phyloP scores from a whole-genome alignment of 2,888 invertebrate species.

The Tachina lurida region DNA sequence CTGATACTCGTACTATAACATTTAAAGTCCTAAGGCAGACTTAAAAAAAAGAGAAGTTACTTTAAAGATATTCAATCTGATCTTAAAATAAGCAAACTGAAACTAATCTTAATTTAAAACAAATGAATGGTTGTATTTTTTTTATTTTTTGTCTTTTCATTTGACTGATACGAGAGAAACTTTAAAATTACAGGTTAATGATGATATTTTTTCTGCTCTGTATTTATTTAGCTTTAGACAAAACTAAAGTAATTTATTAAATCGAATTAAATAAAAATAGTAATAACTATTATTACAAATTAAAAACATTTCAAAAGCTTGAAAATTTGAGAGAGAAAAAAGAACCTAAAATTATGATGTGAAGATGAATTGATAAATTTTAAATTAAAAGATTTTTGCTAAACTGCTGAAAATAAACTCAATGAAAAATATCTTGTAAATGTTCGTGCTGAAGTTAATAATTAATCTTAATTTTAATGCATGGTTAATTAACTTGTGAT shows the following conservation, averaged over 20 bases:
- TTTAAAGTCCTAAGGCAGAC: slow-evolving; percentile 39
- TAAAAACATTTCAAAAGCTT: slow-evolving; percentile 50
- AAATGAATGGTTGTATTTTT: slow-evolving; percentile 40
- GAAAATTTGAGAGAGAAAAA: background rate
- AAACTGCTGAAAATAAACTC: background rate
- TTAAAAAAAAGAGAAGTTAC: slow-evolving; percentile 22
- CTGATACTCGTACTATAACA: slow-evolving; percentile 65
- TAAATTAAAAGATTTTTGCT: background rate
- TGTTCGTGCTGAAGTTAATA: slow-evolving; percentile 16
- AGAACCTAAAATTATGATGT: slow-evolving; percentile 23
- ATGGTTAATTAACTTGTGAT: slow-evolving; percentile 43
- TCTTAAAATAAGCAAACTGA: slow-evolving; percentile 47
- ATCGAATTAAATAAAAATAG: slow-evolving; percentile 48
- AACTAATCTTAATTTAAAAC: slow-evolving; percentile 62
- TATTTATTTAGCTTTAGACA: slow-evolving; percentile 14
- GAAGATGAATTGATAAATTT: slow-evolving; percentile 46
- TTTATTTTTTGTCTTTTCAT: background rate
- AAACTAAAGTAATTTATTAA: slow-evolving; percentile 61
- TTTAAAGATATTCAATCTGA: slow-evolving; percentile 58
- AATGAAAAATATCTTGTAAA: background rate
- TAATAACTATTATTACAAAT: slow-evolving; percentile 67
- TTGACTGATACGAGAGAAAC: slow-evolving; percentile 25
- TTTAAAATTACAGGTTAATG: slow-evolving; percentile 64
- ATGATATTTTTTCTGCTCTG: slow-evolving; percentile 22
- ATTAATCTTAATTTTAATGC: slow-evolving; percentile 17